These are phyloP conservation scores for Melanotaenia duboulayi DNA, from an alignment of 2,113 vertebrate genomes.

Conservation along the genomic window DNA sequence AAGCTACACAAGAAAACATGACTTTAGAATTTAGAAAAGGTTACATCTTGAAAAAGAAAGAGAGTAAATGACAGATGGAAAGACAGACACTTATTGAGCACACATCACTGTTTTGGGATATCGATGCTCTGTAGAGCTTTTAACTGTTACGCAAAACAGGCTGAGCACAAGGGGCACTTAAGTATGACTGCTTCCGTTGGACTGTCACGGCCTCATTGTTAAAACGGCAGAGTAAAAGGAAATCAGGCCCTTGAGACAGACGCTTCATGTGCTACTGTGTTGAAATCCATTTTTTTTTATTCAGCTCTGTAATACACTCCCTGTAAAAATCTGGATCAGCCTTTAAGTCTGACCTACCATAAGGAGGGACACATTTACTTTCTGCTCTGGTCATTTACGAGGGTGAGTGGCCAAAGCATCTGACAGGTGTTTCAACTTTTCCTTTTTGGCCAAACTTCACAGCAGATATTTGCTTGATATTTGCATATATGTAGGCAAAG, in stretches of 20 bases:
- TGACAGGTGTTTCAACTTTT: constrained; percentile 33
- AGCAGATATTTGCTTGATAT: neutral
- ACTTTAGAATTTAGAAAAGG: neutral
- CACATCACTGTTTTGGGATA: neutral
- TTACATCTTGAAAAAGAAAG: neutral
- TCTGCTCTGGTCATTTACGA: constrained; percentile 48
- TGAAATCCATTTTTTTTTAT: constrained; percentile 67
- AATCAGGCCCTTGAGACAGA: constrained; percentile 66
- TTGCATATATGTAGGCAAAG: too few species aligned
- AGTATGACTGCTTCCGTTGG: constrained; percentile 47
- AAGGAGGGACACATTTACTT: constrained; percentile 51
- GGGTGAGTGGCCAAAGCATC: constrained; percentile 50
- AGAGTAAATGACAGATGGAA: neutral
- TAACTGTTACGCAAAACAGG: constrained; percentile 40
- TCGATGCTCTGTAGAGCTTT: constrained; percentile 9
- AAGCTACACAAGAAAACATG: neutral
- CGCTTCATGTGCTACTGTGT: constrained; percentile 51
- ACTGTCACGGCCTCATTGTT: constrained; percentile 68
- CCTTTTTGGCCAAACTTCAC: constrained; percentile 7
- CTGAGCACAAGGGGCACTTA: constrained; percentile 54
- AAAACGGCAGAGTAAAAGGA: constrained; percentile 67
- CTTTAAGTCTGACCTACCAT: constrained; percentile 57
- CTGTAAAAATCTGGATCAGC: constrained; percentile 36
- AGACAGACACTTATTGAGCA: constrained; percentile 14
- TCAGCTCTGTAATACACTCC: constrained; percentile 36